phyloP scores from a whole-genome alignment of 2,113 vertebrate species.

The Vulpes lagopus region DNA sequence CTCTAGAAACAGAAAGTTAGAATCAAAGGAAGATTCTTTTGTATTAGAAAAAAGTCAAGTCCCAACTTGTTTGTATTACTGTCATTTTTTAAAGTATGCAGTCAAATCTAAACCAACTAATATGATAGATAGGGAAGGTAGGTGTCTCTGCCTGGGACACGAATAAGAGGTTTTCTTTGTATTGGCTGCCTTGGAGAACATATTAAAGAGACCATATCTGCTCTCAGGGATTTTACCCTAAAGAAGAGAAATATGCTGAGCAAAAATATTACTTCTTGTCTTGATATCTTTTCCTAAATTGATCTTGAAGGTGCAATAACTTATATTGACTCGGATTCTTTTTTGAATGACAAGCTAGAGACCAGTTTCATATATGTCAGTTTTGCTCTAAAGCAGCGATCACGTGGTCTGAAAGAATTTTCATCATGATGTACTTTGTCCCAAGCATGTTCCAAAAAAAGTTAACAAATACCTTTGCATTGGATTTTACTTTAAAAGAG shows the following conservation, averaged over 20 bases:
- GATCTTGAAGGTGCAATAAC: background rate
- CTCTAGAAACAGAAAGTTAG: background rate
- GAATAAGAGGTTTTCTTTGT: background rate
- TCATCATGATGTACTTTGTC: background rate
- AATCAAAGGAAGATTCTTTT: background rate
- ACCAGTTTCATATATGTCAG: background rate
- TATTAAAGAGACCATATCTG: background rate
- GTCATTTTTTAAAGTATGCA: background rate
- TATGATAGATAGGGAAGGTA: background rate
- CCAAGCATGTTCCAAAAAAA: background rate
- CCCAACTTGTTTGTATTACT: background rate
- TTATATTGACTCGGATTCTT: background rate
- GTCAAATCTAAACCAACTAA: background rate
- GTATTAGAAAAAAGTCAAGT: background rate
- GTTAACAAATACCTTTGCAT: background rate
- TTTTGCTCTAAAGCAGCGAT: background rate
- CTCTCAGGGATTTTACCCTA: background rate
- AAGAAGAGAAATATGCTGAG: background rate
- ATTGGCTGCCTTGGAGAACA: background rate
- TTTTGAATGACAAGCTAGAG: background rate
- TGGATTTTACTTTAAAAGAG: background rate
- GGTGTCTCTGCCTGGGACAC: background rate
- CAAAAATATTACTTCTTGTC: background rate
- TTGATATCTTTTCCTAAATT: background rate
- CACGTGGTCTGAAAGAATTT: background rate